Base-by-base conservation (phyloP, 2,113 vertebrate genomes). In the Panthera uncia region DNA sequence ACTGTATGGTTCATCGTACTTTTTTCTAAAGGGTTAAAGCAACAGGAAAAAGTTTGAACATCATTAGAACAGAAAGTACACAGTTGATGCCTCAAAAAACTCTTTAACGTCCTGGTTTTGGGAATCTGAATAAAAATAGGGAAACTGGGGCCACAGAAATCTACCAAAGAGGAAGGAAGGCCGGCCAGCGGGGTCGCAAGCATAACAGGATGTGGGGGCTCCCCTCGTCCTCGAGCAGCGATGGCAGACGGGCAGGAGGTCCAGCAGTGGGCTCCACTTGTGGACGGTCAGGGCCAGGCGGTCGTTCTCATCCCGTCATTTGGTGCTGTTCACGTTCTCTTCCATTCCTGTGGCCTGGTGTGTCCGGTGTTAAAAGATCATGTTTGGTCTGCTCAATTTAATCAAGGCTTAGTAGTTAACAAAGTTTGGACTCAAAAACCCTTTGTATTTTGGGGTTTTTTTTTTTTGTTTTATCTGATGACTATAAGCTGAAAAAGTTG, bases 131-230 rank as follows among this genome's bases (percentile, higher is more conserved):
- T 80, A 48, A 69, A 84, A 91, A 76, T 4, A 36, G 31, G n/a
- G n/a, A 74, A 36, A 52, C 9, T 2, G 8, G 66, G 55, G 21
- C 36, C 73, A 41, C 33, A 15, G 16, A 87, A 73, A 41, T 5
- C 5, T 5, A 14, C 61, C 31, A 14, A 33, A 36, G 69, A 86
- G 38, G 23, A 21, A 65, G 63, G 31, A n/a, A 68, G 85, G 52
- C 45, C 25, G 68, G 11, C 55, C 29, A 1, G 12, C 0, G 0
- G n/a, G 31, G 0, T 63, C 6, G 4, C 11, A 0, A 38, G 65
- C 6, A 0, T 10, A 7, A 7, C 4, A 4, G 36, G 23, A 14
- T 0, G 3, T 1, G 2, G 13, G 45, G 31, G 31, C 74, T 48
- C 74, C 63, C n/a, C 21, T 5, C 10, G 31, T 19, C 25, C 29